Conservation (phyloP, 2,888 invertebrate species). For the Dysmachus trigonus region DNA sequence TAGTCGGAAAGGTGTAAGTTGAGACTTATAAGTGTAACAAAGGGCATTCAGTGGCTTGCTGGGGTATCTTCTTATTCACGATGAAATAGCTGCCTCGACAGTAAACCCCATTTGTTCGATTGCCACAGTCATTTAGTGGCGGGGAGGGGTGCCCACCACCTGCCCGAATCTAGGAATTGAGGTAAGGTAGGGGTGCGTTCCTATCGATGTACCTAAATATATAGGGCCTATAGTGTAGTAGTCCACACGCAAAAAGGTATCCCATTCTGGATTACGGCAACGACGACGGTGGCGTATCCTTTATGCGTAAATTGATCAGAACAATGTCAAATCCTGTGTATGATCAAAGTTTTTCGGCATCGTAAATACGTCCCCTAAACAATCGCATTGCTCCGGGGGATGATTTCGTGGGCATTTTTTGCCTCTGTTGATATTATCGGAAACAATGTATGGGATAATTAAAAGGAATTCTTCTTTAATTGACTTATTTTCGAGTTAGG, state of each 20-base stretch:
- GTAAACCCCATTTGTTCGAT: slow-evolving; percentile 33
- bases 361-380: background rate
- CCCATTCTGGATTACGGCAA: background rate
- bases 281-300: background rate
- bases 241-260: background rate
- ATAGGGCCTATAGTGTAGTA: background rate
- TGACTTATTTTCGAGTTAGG: background rate
- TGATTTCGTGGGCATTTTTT: background rate
- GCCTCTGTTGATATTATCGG: background rate
- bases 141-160: too few species aligned
- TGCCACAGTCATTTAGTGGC: slow-evolving; percentile 27
- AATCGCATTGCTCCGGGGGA: background rate
- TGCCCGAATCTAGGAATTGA: background rate
- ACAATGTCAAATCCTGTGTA: background rate
- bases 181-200: too few species aligned
- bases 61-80: slow-evolving; percentile 31
- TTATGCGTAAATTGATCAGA: slow-evolving; percentile 30
- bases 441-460: background rate
- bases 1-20: slow-evolving; percentile 27
- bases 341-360: background rate
- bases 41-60: slow-evolving; percentile 21
- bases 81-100: slow-evolving; percentile 10
- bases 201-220: too few species aligned
- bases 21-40: slow-evolving; percentile 12
- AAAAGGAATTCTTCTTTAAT: background rate